These are phyloP conservation scores for Elaeidobius kamerunicus DNA, from an alignment of 2,888 invertebrate species.

Conservation along the genomic window DNA sequence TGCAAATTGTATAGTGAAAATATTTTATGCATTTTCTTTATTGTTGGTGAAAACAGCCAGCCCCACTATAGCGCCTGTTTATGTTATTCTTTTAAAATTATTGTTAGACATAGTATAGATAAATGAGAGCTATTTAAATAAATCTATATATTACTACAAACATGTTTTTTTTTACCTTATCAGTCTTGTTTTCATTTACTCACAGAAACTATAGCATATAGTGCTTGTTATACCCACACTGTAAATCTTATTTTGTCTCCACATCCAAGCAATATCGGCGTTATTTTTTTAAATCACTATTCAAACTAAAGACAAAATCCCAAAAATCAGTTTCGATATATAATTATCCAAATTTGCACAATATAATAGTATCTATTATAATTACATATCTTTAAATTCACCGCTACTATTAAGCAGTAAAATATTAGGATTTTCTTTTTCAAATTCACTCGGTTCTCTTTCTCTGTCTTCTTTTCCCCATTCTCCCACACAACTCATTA, in stretches of 20 bases:
- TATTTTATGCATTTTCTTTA: constrained; percentile 14
- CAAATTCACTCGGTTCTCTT: constrained; percentile 71
- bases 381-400: constrained; percentile 71
- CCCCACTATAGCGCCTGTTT: constrained; percentile 1
- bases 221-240: too few species aligned
- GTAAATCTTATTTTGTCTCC: too few species aligned
- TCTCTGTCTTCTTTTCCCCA: constrained; percentile 71
- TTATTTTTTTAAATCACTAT: too few species aligned
- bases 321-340: too few species aligned
- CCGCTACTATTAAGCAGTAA: constrained; percentile 70
- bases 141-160: constrained; percentile 28
- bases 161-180: too few species aligned
- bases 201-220: too few species aligned
- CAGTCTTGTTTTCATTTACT: too few species aligned
- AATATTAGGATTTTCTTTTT: constrained; percentile 76
- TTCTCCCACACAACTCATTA: constrained; percentile 70
- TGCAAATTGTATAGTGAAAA: constrained; percentile 6
- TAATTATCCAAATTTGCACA: background rate
- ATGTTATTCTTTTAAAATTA: constrained; percentile 10
- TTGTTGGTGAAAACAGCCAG: constrained; percentile 3
- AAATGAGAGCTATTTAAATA: constrained; percentile 25
- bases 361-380: background rate
- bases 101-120: constrained; percentile 25
- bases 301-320: too few species aligned
- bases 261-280: too few species aligned